Conservation (phyloP, 2,113 vertebrate genomes). For the Macroglossus sobrinus region DNA sequence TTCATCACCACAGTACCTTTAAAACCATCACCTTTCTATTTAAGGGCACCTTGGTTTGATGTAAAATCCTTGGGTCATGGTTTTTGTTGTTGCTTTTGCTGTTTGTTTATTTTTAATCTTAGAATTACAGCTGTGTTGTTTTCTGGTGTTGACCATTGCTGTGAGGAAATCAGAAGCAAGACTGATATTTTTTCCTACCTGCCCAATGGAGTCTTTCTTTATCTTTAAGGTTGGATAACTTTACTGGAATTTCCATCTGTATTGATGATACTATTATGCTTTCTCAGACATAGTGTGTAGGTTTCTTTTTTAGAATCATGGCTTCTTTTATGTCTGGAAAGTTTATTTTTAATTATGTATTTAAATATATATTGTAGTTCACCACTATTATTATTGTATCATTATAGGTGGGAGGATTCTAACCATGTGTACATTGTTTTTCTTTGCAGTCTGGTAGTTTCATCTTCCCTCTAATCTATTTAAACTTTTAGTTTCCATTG, state of each 20-base stretch:
- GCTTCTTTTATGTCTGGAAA: background rate
- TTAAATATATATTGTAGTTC: background rate
- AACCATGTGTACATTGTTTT: background rate
- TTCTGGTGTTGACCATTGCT: background rate
- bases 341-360: background rate
- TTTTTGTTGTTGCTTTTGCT: background rate
- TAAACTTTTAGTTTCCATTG: background rate
- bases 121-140: background rate
- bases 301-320: background rate
- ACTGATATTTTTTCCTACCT: background rate
- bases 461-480: background rate
- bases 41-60: background rate
- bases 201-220: background rate
- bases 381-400: no score
- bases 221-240: background rate
- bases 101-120: background rate
- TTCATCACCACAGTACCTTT: fast-evolving
- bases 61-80: background rate
- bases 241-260: background rate
- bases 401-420: background rate
- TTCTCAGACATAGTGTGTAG: background rate
- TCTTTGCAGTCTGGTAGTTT: background rate
- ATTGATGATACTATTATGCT: background rate
- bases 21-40: background rate
- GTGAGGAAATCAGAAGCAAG: background rate